A percentile compares a stretch with the other conserved stretches of the same genome.
These are phyloP conservation scores for Xenentodon cancila DNA, from an alignment of 2,797 vertebrate genomes.

Conservation along the genomic window DNA sequence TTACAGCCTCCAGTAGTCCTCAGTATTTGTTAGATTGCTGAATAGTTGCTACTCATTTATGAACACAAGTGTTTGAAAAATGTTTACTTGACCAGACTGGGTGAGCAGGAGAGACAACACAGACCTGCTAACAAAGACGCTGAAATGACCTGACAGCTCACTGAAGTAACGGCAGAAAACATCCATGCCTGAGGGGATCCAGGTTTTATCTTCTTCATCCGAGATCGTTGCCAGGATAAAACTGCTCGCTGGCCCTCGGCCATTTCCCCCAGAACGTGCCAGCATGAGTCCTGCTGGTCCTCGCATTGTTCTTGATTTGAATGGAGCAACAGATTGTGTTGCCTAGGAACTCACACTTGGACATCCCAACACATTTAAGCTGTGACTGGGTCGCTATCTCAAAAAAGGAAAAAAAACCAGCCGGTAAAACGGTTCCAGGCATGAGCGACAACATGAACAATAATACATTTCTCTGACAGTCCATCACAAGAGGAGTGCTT, in stretches of 20 bases:
- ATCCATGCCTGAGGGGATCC: conserved; percentile 46
- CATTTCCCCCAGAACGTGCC: conserved; percentile 27
- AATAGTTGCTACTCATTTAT: background rate
- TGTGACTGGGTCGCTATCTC: conserved; percentile 9
- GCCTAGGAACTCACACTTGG: conserved; percentile 14
- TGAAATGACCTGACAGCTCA: conserved; percentile 32
- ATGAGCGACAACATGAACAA: conserved; percentile 44
- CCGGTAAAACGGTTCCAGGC: conserved; percentile 25
- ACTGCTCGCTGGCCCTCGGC: conserved; percentile 42
- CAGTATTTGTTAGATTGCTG: background rate
- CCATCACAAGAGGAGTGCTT: conserved; percentile 26
- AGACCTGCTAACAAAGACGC: conserved; percentile 12
- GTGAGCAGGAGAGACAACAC: conserved; percentile 22
- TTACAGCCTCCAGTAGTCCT: background rate
- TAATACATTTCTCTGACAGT: conserved; percentile 56
- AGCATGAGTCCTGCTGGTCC: conserved; percentile 18
- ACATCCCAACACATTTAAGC: conserved; percentile 20
- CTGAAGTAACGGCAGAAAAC: conserved; percentile 36
- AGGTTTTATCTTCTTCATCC: conserved; percentile 42
- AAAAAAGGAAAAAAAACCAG: conserved; percentile 24
- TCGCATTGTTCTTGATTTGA: conserved; percentile 29
- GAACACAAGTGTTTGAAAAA: conserved; percentile 11
- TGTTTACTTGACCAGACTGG: conserved; percentile 12
- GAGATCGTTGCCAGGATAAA: conserved; percentile 43
- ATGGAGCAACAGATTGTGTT: conserved; percentile 15